Evolutionary conservation across 2,797 vertebrate species (phyloP).

Genomic region (Enteromius trimaculatus): DNA sequence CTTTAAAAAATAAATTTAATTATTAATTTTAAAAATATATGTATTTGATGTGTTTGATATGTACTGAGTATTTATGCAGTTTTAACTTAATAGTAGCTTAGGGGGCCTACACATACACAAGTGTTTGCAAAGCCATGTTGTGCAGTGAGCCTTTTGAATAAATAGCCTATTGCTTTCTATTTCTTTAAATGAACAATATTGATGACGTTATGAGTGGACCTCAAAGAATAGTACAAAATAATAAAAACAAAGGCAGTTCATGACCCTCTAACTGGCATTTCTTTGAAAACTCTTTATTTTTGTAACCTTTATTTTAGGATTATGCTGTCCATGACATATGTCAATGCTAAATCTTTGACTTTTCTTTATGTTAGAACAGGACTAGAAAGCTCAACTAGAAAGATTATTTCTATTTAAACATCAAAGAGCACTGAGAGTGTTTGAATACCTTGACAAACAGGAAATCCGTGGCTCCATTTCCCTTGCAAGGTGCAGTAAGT

Average conservation of each 20-base stretch:
- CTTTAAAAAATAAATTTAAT: background rate
- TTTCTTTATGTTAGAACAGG: background rate
- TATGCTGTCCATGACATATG: no score
- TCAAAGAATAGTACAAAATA: background rate
- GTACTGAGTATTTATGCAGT: no score
- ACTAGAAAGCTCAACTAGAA: background rate
- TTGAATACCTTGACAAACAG: slow-evolving; percentile 67
- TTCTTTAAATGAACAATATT: background rate
- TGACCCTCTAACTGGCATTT: background rate
- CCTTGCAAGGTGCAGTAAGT: slow-evolving; percentile 66
- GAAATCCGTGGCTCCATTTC: slow-evolving; percentile 66
- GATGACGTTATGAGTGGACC: background rate
- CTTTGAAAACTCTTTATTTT: background rate
- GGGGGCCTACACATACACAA: no score
- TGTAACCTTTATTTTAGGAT: background rate
- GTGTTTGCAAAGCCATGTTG: no score
- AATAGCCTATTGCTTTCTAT: no score
- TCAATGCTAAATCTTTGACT: background rate
- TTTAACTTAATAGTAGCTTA: no score
- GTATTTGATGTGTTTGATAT: background rate
- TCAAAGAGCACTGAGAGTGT: background rate
- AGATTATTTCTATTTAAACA: background rate
- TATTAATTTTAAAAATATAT: background rate
- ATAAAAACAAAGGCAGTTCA: background rate
- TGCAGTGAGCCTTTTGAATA: no score